Conservation (phyloP, 2,113 vertebrate genomes). For the Rhea pennata region DNA sequence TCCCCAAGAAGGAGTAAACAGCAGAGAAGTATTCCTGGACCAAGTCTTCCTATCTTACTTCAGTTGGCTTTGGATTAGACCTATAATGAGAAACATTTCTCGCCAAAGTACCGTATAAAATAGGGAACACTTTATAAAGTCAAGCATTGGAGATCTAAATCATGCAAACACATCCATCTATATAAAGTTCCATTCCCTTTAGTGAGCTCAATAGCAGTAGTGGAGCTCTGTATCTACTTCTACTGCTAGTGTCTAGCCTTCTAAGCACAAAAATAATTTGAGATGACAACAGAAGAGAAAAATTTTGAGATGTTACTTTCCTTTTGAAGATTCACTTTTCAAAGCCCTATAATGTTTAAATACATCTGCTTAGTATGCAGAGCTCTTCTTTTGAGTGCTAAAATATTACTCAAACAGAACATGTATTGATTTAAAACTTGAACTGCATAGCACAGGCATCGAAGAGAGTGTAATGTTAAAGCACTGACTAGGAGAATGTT, state of each 20-base stretch:
- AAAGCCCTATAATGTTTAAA: constrained; percentile 21
- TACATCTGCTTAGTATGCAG: constrained; percentile 50
- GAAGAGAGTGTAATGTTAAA: neutral
- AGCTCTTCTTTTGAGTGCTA: constrained; percentile 10
- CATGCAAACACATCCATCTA: neutral
- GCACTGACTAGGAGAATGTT: neutral
- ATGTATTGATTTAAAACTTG: constrained; percentile 42
- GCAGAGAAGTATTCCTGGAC: neutral
- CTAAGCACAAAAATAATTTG: fast-evolving
- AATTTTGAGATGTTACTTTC: neutral
- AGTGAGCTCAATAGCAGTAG: neutral
- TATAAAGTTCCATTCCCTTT: neutral
- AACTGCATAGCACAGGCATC: constrained; percentile 9
- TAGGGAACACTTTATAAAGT: neutral
- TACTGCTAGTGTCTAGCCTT: neutral
- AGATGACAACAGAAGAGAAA: constrained; percentile 11
- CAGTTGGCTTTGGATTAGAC: constrained; percentile 33
- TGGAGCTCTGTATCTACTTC: neutral
- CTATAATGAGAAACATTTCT: constrained; percentile 51
- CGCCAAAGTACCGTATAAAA: constrained; percentile 25
- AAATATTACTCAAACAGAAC: constrained; percentile 53
- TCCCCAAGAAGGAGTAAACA: neutral
- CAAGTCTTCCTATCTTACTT: neutral
- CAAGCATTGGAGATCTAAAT: neutral
- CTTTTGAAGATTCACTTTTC: neutral